Conservation (phyloP, 2,113 vertebrate species). For the Dicrurus megarhynchus region DNA sequence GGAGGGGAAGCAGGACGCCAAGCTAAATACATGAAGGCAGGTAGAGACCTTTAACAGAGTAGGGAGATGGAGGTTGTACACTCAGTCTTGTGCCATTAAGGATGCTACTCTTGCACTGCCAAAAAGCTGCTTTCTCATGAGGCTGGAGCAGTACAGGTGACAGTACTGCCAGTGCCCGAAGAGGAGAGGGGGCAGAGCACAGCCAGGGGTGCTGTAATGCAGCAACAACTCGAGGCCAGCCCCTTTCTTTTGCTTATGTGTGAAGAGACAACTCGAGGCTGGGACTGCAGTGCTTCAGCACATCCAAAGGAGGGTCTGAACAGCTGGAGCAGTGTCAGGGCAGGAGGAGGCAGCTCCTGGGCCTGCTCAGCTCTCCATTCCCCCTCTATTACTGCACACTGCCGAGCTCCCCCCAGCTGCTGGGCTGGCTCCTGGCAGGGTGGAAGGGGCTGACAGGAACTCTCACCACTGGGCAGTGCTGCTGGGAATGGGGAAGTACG, state of each 20-base stretch:
- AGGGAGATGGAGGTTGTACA: neutral
- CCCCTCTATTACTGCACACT: neutral
- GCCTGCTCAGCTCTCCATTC: neutral
- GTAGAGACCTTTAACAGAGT: neutral
- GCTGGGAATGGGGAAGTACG: neutral
- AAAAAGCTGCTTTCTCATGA: neutral
- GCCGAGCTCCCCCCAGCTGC: neutral
- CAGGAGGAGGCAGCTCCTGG: neutral
- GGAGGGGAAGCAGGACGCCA: neutral
- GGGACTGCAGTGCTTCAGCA: neutral
- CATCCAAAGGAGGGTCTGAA: neutral
- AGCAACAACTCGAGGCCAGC: fast-evolving
- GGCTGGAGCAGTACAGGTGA: neutral
- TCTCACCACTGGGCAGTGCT: neutral
- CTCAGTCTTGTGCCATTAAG: neutral
- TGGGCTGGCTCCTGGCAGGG: neutral
- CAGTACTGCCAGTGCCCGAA: neutral
- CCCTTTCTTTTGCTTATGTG: neutral
- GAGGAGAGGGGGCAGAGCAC: neutral
- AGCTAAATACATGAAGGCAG: neutral
- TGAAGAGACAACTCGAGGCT: neutral
- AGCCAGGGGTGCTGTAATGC: neutral
- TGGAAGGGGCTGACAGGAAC: neutral
- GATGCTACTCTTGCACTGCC: neutral
- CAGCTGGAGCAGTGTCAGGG: neutral